A percentile compares a stretch with the other conserved stretches of the same genome.
Conservation (phyloP, 2,113 vertebrate genomes). For the rabbit (Oryctolagus cuniculus) region DNA sequence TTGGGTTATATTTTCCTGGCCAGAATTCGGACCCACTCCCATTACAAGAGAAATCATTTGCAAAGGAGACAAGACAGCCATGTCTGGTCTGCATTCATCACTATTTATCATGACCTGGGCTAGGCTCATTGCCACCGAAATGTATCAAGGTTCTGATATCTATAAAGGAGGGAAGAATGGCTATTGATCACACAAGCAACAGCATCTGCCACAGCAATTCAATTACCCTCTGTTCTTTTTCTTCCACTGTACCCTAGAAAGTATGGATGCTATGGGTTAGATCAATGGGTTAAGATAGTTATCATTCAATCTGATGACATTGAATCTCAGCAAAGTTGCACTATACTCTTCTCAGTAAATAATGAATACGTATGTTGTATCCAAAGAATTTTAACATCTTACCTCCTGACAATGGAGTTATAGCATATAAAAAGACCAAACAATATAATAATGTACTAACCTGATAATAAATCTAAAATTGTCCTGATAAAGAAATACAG, state of each 20-base stretch:
- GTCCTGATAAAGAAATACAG: background rate
- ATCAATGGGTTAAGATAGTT: background rate
- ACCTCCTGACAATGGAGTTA: background rate
- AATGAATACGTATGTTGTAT: background rate
- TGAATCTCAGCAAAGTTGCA: background rate
- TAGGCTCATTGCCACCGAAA: background rate
- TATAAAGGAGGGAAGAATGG: background rate
- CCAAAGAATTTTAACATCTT: constrained; percentile 9
- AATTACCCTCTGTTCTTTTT: background rate
- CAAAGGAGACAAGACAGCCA: background rate
- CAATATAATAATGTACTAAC: background rate
- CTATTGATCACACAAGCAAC: background rate
- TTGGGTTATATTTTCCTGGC: constrained; percentile 6
- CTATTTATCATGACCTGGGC: background rate
- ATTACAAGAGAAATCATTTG: constrained; percentile 8
- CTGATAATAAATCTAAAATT: constrained; percentile 18
- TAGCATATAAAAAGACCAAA: background rate
- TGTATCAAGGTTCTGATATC: background rate
- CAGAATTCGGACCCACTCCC: background rate
- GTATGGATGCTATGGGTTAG: background rate
- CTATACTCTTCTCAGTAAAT: background rate
- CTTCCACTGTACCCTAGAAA: constrained; percentile 2
- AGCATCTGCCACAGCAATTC: background rate
- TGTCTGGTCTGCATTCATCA: background rate
- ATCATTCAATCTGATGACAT: background rate